Base-by-base conservation (phyloP, 2,797 vertebrate genomes). In the Tauraco hartlaubi region DNA sequence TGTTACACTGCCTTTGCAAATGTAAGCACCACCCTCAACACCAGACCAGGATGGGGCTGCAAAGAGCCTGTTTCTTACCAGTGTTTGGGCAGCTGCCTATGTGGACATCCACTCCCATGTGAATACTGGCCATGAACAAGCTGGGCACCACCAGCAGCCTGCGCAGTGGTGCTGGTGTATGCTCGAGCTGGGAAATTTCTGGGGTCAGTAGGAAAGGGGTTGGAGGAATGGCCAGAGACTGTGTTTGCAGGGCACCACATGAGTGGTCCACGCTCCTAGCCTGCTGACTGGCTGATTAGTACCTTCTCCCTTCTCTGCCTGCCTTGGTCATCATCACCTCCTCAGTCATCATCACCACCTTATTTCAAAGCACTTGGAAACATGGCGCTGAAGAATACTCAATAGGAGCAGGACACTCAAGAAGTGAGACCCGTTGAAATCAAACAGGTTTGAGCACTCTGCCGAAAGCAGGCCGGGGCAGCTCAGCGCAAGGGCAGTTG, bases 371-470 rank as follows among this genome's bases (percentile, higher is more conserved):
- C 35, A 63, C 39, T 19, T 69, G 28, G 59, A 68, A 79, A 89
- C n/a, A 75, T 0, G 2, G 28, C 1, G 5, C 68, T 72, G 54
- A 90, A 74, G 72, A 15, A 55, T 23, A 4, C 6, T 63, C 4
- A 31, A 5, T 12, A 51, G 0, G 0, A 89, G 55, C 0, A 73
- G 14, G 33, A 66, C n/a, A 44, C 61, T 81, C 43, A 68, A 58
- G 69, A 84, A 88, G 16, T 12, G 23, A 69, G 33, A 51, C 26
- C 9, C 5, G 1, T 0, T 75, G 84, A 76, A 74, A 72, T 31
- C 37, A 14, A 39, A 39, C 0, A 3, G 44, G 26, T 86, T 39
- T 0, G 0, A 66, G 67, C 1, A 0, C 35, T 55, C 49, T 87
- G 23, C 25, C 2, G 0, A 72, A 78, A 52, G 55, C 33, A 33